Base-by-base conservation (phyloP, 2,797 vertebrate species). In the Calcarius lapponicus region DNA sequence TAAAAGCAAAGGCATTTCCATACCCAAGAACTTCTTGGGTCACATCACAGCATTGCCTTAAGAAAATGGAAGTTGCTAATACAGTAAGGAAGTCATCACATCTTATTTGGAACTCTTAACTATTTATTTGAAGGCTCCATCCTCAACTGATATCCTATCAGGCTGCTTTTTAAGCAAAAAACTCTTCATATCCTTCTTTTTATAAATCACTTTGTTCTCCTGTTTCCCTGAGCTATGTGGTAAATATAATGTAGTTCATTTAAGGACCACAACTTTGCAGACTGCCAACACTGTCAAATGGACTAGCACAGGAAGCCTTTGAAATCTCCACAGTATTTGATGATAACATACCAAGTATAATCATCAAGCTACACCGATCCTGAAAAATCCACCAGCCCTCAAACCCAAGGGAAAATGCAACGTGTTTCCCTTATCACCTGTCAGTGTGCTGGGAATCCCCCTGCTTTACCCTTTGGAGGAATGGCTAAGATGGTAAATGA, bases 111-210 rank as follows among this genome's bases (percentile, higher is more conserved):
- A 62, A 29, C 57, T 42, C 22, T 48, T 58, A 40, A 42, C 17
- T 87, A 18, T 80, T 86, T 60, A 71, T 90, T 89, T 89, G 36
- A 80, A 75, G 62, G 26, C 42, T 88, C 15, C 6, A 16, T 91
- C 42, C 78, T 71, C 32, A 86, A 4, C 22, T 72, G 69, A 34
- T 69, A 58, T 10, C 43, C 29, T 67, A 2, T 47, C 48, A 87
- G 42, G 48, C 32, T 86, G 38, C 3, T 0, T 0, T 81, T 70
- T 36, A 48, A 43, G 42, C 29, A 71, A 34, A 43, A 84, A 74
- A 1, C 8, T 60, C 38, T 66, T 17, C 0, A 0, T 67, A 51
- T 7, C 21, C 13, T 31, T 76, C 32, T 66, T 71, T 62, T 24
- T 45, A 2, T 67, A 10, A 81, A 56, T 67, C 34, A n/a, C 17